phyloP scores from a whole-genome alignment of 2,113 vertebrate species.

The Saiga tatarica region DNA sequence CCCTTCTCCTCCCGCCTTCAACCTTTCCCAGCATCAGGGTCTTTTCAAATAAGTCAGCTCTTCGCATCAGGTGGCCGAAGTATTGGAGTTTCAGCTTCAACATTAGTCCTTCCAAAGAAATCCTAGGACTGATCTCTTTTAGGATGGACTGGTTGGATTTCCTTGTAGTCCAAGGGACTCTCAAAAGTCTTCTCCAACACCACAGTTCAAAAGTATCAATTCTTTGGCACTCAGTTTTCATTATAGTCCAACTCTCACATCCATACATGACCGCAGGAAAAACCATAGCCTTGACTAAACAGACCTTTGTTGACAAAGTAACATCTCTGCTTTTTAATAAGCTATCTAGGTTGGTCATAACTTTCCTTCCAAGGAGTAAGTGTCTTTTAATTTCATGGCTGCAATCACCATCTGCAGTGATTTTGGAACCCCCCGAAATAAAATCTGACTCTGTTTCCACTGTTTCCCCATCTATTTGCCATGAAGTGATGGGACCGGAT shows the following conservation, averaged over 20 bases:
- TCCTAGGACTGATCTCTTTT: background rate
- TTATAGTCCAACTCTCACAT: background rate
- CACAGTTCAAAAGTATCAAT: background rate
- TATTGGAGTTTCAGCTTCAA: background rate
- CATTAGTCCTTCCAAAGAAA: background rate
- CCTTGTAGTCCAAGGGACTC: background rate
- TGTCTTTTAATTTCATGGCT: no score
- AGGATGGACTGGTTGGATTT: background rate
- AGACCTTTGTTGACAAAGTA: no score
- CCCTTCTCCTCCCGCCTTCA: background rate
- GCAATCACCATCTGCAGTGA: no score
- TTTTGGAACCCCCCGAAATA: no score
- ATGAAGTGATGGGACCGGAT: no score
- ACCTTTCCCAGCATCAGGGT: background rate
- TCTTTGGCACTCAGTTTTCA: accelerated
- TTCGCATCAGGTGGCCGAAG: accelerated
- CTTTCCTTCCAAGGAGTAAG: no score
- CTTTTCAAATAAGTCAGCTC: background rate
- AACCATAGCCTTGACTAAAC: no score
- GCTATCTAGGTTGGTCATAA: no score
- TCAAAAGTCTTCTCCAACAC: background rate
- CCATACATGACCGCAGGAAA: no score
- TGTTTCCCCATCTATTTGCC: no score
- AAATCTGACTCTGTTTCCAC: no score
- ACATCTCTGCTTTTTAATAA: no score